Base-by-base conservation (phyloP, 2,113 vertebrate species). In the Triplophysa siluroides region DNA sequence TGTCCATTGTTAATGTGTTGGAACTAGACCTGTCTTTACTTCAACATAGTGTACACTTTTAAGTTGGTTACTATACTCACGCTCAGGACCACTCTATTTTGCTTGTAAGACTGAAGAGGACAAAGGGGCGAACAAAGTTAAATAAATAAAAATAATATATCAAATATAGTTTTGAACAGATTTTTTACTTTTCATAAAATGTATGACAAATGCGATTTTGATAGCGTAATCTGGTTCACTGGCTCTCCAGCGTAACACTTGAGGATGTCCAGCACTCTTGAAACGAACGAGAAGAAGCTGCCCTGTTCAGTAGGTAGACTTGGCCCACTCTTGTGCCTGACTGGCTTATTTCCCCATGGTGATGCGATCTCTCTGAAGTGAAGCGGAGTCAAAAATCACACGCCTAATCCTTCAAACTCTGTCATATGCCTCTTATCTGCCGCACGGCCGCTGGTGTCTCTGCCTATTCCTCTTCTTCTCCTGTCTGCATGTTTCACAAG, bases 401-500 rank as follows among this genome's bases (percentile, higher is more conserved):
- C 54, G 21, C 54, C 45, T 78, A 72, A 85, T 60, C 60, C 80
- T 73, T 38, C 64, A 77, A 85, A 85, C n/a, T 60, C 69, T 19
- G 18, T 68, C 62, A 84, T 58, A 47, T 79, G 76, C 54, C n/a
- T 77, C 18, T 88, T 71, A 86, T 86, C 78, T 79, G 75, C 61
- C 54, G 78, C 21, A 47, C 81, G 24, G 67, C 86, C 72, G 72
- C 72, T 21, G 52, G 78, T 83, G 60, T 66, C 79, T 80, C 71
- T 1, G 60, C 87, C 66, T 38, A 73, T 52, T 69, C 66, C 12
- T n/a, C 79, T 69, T 26, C 26, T 33, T 68, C 76, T 76, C 29
- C 58, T 83, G 77, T 78, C 45, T 16, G 79, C 80, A 83, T 88
- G 90, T 90, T 92, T 91, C 90, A 92, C 88, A 88, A 90, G 86